Evolutionary conservation across 2,888 invertebrate genomes (phyloP).

Genomic region (Deroplatys truncata): DNA sequence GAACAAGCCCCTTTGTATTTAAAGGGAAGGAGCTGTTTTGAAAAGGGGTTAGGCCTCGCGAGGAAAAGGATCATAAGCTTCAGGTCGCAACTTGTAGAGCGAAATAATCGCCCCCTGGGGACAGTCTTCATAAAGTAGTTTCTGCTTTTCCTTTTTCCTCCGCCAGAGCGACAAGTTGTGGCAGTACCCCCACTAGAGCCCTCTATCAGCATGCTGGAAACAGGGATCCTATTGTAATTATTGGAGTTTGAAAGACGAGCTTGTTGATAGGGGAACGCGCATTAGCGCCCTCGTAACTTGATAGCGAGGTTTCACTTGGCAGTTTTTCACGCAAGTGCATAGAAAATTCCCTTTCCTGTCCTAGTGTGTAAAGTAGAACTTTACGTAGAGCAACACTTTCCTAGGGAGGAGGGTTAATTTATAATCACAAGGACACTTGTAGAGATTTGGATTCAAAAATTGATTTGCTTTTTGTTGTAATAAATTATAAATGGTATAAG

Average conservation of each 20-base stretch:
- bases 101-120: background rate
- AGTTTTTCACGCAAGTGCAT: too few species aligned
- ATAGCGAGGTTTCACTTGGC: too few species aligned
- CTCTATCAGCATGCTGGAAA: background rate
- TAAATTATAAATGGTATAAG: too few species aligned
- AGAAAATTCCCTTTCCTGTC: too few species aligned
- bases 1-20: background rate
- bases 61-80: background rate
- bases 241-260: background rate
- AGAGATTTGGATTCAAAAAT: too few species aligned
- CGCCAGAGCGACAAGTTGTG: background rate
- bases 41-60: background rate
- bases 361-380: too few species aligned
- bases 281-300: too few species aligned
- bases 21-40: background rate
- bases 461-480: too few species aligned
- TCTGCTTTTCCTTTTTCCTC: background rate
- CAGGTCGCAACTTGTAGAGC: background rate
- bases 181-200: background rate
- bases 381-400: too few species aligned
- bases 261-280: too few species aligned
- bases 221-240: background rate
- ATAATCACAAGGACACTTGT: too few species aligned
- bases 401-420: too few species aligned
- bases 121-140: background rate